Conservation (phyloP, 1,140 invertebrate species). For the Homalodisca vitripennis region DNA sequence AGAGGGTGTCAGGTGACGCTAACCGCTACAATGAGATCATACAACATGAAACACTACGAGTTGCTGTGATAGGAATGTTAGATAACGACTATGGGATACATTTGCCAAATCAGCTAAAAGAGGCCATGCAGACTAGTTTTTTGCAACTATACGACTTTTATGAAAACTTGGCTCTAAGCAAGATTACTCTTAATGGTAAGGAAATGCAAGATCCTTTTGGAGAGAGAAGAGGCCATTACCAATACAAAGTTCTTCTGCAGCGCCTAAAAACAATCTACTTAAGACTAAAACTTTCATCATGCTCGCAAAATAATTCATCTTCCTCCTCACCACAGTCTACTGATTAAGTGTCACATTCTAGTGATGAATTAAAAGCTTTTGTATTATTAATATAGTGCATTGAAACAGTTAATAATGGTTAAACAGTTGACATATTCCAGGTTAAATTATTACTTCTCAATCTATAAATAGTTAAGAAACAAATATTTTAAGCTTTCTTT, state of each 20-base stretch:
- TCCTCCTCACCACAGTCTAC: too few relatives aligned
- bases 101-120: slow-evolving; percentile 46
- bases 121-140: slow-evolving; percentile 57
- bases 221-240: slow-evolving; percentile 34
- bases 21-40: slow-evolving; percentile 57
- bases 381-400: too few relatives aligned
- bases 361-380: too few relatives aligned
- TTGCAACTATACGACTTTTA: slow-evolving; percentile 57
- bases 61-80: slow-evolving; percentile 59
- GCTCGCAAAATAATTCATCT: too few relatives aligned
- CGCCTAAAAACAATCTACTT: slow-evolving; percentile 31
- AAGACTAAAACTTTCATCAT: too few relatives aligned
- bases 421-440: too few relatives aligned
- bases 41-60: slow-evolving; percentile 56
- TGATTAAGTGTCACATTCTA: too few relatives aligned
- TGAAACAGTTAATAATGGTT: too few relatives aligned
- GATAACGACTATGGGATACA: slow-evolving; percentile 46
- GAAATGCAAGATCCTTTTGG: slow-evolving; percentile 47
- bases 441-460: too few relatives aligned
- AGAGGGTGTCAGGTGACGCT: slow-evolving; percentile 53
- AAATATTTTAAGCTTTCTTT: too few relatives aligned
- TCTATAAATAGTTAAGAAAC: too few relatives aligned
- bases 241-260: slow-evolving; percentile 33
- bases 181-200: slow-evolving; percentile 49
- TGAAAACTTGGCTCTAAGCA: slow-evolving; percentile 45